phyloP scores from a whole-genome alignment of 2,888 invertebrate genomes.

The Seira musarum region DNA sequence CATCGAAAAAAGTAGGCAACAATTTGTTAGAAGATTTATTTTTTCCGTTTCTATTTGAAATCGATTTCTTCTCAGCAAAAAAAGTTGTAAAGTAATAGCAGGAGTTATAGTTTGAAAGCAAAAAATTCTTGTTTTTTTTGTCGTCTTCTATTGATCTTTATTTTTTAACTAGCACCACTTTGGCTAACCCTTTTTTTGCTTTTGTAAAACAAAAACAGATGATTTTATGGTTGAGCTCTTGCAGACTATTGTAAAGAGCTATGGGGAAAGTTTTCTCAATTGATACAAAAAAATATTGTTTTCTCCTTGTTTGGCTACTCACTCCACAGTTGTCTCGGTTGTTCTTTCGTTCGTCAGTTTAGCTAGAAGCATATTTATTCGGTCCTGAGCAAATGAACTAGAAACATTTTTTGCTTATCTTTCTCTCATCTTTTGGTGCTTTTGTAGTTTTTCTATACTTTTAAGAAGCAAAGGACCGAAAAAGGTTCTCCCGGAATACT shows the following conservation, averaged over 20 bases:
- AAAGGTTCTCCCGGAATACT: too few species aligned
- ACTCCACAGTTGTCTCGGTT: conserved; percentile 24
- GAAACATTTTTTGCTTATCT: conserved; percentile 57
- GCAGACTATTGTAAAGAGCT: neutral
- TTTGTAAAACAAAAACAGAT: neutral
- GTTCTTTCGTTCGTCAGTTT: neutral
- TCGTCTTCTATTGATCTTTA: conserved; percentile 29
- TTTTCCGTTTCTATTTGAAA: neutral
- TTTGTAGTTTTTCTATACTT: conserved; percentile 9
- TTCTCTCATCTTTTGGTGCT: conserved; percentile 40
- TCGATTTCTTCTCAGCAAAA: conserved; percentile 10
- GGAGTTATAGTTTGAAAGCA: neutral
- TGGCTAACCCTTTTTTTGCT: conserved; percentile 1
- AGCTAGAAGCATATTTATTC: conserved; percentile 54
- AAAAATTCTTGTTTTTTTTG: conserved; percentile 11
- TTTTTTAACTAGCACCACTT: conserved; percentile 10
- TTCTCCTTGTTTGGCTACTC: neutral
- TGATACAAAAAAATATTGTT: neutral
- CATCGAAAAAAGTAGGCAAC: too few species aligned
- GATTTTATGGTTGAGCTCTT: too few species aligned
- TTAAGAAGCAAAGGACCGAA: neutral
- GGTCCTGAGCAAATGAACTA: conserved; percentile 57
- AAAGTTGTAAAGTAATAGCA: conserved; percentile 10
- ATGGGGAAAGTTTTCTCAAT: neutral
- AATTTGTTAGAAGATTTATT: conserved; percentile 19